A percentile compares a stretch with the other conserved stretches of the same genome.
These are phyloP conservation scores for Tragelaphus strepsiceros DNA, from an alignment of 2,113 vertebrate genomes.

Conservation along the genomic window DNA sequence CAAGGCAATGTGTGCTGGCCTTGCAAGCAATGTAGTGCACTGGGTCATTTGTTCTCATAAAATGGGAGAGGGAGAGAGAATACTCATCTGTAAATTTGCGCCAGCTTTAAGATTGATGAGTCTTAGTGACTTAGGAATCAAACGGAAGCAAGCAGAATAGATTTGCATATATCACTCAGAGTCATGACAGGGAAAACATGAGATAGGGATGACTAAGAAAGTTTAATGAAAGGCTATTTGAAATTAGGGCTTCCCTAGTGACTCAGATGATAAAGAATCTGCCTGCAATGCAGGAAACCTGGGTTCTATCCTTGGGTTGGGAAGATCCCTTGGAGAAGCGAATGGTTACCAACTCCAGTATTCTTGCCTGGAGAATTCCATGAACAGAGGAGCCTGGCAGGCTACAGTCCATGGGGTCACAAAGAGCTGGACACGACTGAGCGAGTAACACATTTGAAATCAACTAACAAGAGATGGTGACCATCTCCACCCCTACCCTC, in stretches of 20 bases:
- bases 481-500: background rate
- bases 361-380: background rate
- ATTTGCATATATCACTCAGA: background rate
- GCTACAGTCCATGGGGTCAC: background rate
- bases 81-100: background rate
- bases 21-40: background rate
- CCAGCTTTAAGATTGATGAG: background rate
- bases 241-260: background rate
- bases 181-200: background rate
- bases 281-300: background rate
- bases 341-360: background rate
- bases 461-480: background rate
- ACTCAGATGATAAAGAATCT: background rate
- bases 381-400: background rate
- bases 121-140: background rate
- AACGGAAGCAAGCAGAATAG: background rate
- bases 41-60: background rate
- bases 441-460: background rate
- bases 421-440: background rate
- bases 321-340: background rate
- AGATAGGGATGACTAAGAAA: background rate
- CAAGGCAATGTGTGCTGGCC: no score
- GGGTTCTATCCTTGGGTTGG: accelerated
- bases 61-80: background rate
- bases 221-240: background rate